A percentile compares a stretch with the other conserved stretches of the same genome.
phyloP scores from a whole-genome alignment of 2,888 invertebrate species.

The Orthosia incerta region DNA sequence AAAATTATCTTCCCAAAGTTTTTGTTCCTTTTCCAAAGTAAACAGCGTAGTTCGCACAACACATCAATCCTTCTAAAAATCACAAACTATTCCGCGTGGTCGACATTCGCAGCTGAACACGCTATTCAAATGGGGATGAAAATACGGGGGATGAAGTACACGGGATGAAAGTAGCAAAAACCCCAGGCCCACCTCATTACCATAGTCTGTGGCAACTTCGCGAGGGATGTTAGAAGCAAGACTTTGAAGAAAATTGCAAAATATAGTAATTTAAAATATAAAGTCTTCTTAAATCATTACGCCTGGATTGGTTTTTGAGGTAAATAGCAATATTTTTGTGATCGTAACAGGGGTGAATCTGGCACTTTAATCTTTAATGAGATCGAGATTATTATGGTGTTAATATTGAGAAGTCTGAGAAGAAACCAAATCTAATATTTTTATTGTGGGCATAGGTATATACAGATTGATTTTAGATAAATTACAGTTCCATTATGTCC shows the following conservation, averaged over 20 bases:
- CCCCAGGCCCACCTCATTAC: constrained; percentile 78
- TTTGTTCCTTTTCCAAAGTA: constrained; percentile 15
- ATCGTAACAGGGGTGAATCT: background rate
- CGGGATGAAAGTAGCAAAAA: constrained; percentile 81
- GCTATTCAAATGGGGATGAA: constrained; percentile 78
- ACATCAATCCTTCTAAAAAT: constrained; percentile 65
- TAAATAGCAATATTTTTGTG: constrained; percentile 40
- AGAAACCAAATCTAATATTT: too few relatives aligned
- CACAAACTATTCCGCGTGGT: constrained; percentile 70
- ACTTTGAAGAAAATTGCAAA: constrained; percentile 61
- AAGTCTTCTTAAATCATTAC: constrained; percentile 41
- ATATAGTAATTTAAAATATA: constrained; percentile 62
- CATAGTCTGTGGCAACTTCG: constrained; percentile 79
- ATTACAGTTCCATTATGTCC: too few relatives aligned
- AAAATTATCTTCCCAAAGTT: background rate
- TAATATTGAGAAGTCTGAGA: too few relatives aligned
- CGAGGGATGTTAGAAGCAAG: constrained; percentile 68
- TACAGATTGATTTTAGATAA: too few relatives aligned
- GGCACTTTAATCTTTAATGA: background rate
- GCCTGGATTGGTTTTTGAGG: constrained; percentile 35
- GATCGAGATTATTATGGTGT: too few relatives aligned
- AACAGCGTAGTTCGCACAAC: constrained; percentile 45
- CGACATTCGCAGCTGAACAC: constrained; percentile 71
- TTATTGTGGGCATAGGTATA: too few relatives aligned
- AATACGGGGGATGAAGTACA: constrained; percentile 68